Base-by-base conservation (phyloP, 2,888 invertebrate genomes). In the Blomia tropicalis region DNA sequence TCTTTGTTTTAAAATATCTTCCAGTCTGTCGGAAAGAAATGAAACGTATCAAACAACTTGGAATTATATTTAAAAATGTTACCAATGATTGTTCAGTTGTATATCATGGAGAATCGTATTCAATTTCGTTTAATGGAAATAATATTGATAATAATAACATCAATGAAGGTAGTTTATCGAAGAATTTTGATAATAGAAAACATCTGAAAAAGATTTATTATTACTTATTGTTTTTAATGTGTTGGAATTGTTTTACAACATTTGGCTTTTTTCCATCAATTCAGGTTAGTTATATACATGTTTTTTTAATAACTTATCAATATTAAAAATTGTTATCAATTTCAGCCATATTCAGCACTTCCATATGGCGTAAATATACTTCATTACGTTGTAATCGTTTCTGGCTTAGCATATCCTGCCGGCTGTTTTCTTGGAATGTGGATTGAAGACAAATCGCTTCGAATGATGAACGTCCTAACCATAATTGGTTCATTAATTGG, bases 291-390 rank as follows among this genome's bases (percentile, higher is more conserved):
- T n/a, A n/a, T n/a, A n/a, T n/a, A 29, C 32, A 60, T 30, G 23
- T 2, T 23, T 25, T 25, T 22, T 30, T 11, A 59, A 7, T 44
- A n/a, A 59, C 1, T n/a, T 19, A 14, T 44, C 7, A 4, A 2
- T 43, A 25, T 30, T 14, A 17, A 4, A 29, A 29, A 5, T 54
- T 58, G 19, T 22, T 4, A 23, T 1, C n/a, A 2, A 4, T 63
- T n/a, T 0, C 41, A 67, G 75, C 82, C 85, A 53, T 89, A 82
- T 73, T 84, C 87, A 59, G 82, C 83, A 70, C 77, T 86, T 70
- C 86, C 89, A 14, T 89, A 88, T 74, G 87, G 88, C n/a, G 78
- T 79, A 71, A 75, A 76, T 53, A 80, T 83, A 0, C 88, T 87
- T 75, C 87, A 88, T 75, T 76, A 86, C 70, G 79, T 85, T 5